Percentiles rank a stretch among this genome's conserved stretches.
These are phyloP conservation scores for Manis crassicaudata DNA, from an alignment of 2,797 vertebrate genomes.

Conservation along the genomic window DNA sequence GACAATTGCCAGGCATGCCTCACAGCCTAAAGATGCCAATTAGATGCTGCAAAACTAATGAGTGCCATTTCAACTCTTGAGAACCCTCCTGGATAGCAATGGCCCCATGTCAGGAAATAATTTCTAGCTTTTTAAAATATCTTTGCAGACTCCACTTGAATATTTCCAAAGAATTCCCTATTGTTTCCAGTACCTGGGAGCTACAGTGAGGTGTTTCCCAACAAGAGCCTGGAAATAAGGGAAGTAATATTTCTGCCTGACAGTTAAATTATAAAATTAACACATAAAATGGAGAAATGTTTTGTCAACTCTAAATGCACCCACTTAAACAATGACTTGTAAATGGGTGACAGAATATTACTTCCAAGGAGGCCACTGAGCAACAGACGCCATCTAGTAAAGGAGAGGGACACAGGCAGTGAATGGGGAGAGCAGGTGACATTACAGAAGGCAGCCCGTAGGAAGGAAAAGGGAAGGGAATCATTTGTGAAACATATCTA, in stretches of 20 bases:
- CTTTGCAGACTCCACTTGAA: neutral
- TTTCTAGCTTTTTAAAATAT: neutral
- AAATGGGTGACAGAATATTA: neutral
- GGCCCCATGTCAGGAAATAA: neutral
- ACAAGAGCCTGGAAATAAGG: neutral
- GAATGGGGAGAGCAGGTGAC: neutral
- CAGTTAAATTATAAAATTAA: conserved; percentile 38
- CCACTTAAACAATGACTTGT: neutral
- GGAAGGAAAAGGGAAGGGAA: neutral
- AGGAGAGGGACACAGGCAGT: neutral
- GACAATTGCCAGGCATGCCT: neutral
- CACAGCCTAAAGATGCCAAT: conserved; percentile 34
- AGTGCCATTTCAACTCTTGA: neutral
- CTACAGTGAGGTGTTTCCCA: neutral
- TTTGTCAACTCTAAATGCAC: neutral
- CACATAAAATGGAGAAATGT: neutral
- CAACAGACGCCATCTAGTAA: neutral
- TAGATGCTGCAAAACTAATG: conserved; percentile 14
- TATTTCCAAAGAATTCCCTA: conserved; percentile 29
- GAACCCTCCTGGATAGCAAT: neutral
- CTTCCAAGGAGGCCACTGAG: neutral
- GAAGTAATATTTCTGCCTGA: conserved; percentile 7
- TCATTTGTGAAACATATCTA: neutral
- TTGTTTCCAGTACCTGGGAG: neutral
- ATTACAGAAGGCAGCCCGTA: neutral